Evolutionary conservation across 2,888 invertebrate genomes (phyloP).

Genomic region (Lochmaea crataegi): DNA sequence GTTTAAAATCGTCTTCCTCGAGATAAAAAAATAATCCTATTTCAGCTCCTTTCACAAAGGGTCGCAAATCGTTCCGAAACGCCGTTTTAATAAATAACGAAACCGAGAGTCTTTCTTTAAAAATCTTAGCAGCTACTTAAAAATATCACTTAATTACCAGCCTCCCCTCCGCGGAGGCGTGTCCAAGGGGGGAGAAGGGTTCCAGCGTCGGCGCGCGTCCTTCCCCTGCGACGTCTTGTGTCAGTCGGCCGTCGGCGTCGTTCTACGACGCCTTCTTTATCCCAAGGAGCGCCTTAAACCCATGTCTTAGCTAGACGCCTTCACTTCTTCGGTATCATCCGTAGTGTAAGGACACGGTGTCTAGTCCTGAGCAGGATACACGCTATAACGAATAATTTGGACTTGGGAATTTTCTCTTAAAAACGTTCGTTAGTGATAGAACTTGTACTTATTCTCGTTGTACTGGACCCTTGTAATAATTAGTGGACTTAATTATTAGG

Average conservation of each 20-base stretch:
- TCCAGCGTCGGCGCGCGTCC: conserved; percentile 61
- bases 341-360: conserved; percentile 62
- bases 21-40: conserved; percentile 8
- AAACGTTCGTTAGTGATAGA: neutral
- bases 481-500: conserved; percentile 9
- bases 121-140: conserved; percentile 66
- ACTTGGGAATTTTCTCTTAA: conserved; percentile 43
- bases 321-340: conserved; percentile 65
- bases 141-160: conserved; percentile 64
- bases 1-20: too few relatives aligned
- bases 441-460: neutral
- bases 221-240: conserved; percentile 64
- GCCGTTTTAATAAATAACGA: conserved; percentile 45
- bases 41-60: conserved; percentile 26
- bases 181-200: conserved; percentile 55
- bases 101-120: conserved; percentile 60
- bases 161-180: conserved; percentile 63
- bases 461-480: neutral
- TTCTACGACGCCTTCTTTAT: conserved; percentile 64
- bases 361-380: conserved; percentile 45
- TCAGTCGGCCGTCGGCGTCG: conserved; percentile 66
- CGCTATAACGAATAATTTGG: conserved; percentile 48
- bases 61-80: conserved; percentile 36
- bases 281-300: conserved; percentile 64
- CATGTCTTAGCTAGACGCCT: conserved; percentile 64